A percentile compares a stretch with the other conserved stretches of the same genome.
phyloP scores from a whole-genome alignment of 2,797 vertebrate species.

The Pterois miles region DNA sequence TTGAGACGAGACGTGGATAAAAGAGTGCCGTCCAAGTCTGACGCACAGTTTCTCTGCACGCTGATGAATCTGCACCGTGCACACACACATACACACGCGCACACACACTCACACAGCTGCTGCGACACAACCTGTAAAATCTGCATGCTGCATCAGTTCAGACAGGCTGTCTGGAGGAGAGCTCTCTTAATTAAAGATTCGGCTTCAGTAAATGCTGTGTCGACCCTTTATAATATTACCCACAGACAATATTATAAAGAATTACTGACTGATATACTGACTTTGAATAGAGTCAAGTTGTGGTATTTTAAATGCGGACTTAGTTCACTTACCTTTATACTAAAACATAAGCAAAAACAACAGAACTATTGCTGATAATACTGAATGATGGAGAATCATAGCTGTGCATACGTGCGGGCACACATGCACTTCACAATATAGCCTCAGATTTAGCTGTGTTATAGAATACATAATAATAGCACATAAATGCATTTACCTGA shows the following conservation, averaged over 20 bases:
- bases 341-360: background rate
- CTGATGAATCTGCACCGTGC: conserved; percentile 12
- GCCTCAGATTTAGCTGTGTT: background rate
- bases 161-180: background rate
- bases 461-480: background rate
- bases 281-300: background rate
- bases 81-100: conserved; percentile 25
- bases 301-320: background rate
- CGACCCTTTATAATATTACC: too few species aligned
- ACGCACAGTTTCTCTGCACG: conserved; percentile 33
- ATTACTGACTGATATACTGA: conserved; percentile 3
- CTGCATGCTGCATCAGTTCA: background rate
- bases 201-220: background rate
- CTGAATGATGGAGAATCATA: background rate
- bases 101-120: background rate
- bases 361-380: background rate
- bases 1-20: conserved; percentile 43
- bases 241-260: background rate
- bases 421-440: too few species aligned
- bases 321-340: background rate
- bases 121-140: conserved; percentile 9
- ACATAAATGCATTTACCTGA: background rate
- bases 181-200: background rate
- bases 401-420: background rate
- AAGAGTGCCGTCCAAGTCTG: conserved; percentile 27